These are phyloP conservation scores for Tonatia bakeri DNA, from an alignment of 2,113 vertebrate species.

Conservation along the genomic window DNA sequence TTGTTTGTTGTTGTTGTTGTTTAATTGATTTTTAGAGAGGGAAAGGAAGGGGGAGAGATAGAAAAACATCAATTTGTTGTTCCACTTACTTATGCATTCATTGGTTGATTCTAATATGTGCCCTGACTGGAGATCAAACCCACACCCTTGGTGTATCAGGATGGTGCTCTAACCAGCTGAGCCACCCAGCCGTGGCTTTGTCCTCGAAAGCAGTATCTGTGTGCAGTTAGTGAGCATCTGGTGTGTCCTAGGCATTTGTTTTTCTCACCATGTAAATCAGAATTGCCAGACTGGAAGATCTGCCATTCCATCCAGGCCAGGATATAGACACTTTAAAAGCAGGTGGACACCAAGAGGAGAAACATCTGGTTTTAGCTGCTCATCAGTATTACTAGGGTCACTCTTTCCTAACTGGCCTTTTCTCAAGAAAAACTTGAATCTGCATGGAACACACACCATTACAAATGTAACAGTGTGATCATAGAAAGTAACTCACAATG, in stretches of 20 bases:
- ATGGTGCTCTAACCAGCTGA: too few relatives aligned
- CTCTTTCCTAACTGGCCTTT: neutral
- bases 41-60: too few relatives aligned
- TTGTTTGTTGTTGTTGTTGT: too few relatives aligned
- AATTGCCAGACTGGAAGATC: neutral
- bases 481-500: neutral
- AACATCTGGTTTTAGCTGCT: neutral
- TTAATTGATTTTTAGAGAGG: too few relatives aligned
- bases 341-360: neutral
- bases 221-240: neutral
- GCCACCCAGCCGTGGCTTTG: neutral
- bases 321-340: neutral
- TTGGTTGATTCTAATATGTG: too few relatives aligned
- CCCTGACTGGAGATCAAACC: too few relatives aligned
- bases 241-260: neutral
- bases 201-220: neutral
- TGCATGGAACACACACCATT: neutral
- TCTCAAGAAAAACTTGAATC: neutral
- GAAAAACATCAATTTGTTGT: too few relatives aligned
- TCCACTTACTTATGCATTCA: too few relatives aligned
- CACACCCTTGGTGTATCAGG: too few relatives aligned
- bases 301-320: neutral
- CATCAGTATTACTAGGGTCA: neutral
- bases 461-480: neutral
- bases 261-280: neutral